phyloP scores from a whole-genome alignment of 2,888 invertebrate species.

The Agrotis clavis region DNA sequence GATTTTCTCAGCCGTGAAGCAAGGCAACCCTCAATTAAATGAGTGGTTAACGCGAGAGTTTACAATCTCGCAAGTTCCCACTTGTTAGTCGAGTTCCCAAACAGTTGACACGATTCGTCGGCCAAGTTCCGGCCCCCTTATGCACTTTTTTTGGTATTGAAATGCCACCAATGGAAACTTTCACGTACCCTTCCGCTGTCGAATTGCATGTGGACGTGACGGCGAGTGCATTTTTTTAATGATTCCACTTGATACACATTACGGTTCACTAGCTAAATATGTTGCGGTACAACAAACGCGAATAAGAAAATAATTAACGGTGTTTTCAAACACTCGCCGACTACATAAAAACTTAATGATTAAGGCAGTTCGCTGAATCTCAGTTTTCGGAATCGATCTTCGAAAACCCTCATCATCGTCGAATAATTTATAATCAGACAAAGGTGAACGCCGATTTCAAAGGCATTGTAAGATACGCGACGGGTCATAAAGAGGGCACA shows the following conservation, averaged over 20 bases:
- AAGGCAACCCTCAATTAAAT: conserved; percentile 74
- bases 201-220: conserved; percentile 67
- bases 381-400: conserved; percentile 53
- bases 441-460: conserved; percentile 68
- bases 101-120: conserved; percentile 76
- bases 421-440: conserved; percentile 66
- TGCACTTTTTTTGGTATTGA: conserved; percentile 78
- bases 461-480: conserved; percentile 71
- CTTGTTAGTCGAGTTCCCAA: conserved; percentile 80
- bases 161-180: conserved; percentile 74
- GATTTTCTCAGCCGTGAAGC: conserved; percentile 63
- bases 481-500: conserved; percentile 82
- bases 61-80: conserved; percentile 74
- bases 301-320: conserved; percentile 49
- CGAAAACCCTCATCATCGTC: conserved; percentile 57
- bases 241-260: conserved; percentile 55
- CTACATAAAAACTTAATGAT: conserved; percentile 30
- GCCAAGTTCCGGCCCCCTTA: conserved; percentile 74
- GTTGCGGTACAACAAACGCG: conserved; percentile 38
- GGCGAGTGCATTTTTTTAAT: conserved; percentile 68
- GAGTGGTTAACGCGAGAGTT: conserved; percentile 70
- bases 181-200: conserved; percentile 68
- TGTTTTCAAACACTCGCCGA: conserved; percentile 34
- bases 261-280: conserved; percentile 50
- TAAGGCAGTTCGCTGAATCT: conserved; percentile 20